Evolutionary conservation across 35 echinoderm and acorn worm species (phyloP).

Genomic region (Heliocidaris erythrogramma): DNA sequence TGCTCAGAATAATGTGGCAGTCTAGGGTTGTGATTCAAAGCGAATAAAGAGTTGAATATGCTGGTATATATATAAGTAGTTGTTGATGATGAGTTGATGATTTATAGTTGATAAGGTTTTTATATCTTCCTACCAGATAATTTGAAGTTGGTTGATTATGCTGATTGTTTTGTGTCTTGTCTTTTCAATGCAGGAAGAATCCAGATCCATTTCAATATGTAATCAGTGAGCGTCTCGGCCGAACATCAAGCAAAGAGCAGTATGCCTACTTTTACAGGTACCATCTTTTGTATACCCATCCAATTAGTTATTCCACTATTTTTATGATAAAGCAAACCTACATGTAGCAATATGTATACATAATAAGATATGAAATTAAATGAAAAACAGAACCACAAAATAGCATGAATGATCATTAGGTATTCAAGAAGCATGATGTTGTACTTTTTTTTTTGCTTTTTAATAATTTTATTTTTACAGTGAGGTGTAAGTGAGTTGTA

Average conservation of each 20-base stretch:
- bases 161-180: neutral
- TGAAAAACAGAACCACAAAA: neutral
- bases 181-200: neutral
- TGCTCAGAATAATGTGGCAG: too few relatives aligned
- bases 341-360: too few relatives aligned
- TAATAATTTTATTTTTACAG: too few relatives aligned
- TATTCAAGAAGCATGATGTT: neutral
- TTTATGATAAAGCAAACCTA: too few relatives aligned
- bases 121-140: neutral
- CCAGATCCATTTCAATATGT: neutral
- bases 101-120: neutral
- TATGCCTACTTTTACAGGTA: conserved; percentile 84
- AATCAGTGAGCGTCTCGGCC: conserved; percentile 68
- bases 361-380: neutral
- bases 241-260: conserved; percentile 73
- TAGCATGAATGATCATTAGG: neutral
- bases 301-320: too few relatives aligned
- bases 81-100: neutral
- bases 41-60: too few relatives aligned
- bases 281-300: neutral
- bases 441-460: neutral
- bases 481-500: too few relatives aligned
- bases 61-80: too few relatives aligned
- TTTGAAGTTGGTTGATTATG: neutral
- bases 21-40: too few relatives aligned